A percentile compares a stretch with the other conserved stretches of the same genome.
Evolutionary conservation across 2,888 invertebrate genomes (phyloP).

Genomic region (Hetaerina titia): DNA sequence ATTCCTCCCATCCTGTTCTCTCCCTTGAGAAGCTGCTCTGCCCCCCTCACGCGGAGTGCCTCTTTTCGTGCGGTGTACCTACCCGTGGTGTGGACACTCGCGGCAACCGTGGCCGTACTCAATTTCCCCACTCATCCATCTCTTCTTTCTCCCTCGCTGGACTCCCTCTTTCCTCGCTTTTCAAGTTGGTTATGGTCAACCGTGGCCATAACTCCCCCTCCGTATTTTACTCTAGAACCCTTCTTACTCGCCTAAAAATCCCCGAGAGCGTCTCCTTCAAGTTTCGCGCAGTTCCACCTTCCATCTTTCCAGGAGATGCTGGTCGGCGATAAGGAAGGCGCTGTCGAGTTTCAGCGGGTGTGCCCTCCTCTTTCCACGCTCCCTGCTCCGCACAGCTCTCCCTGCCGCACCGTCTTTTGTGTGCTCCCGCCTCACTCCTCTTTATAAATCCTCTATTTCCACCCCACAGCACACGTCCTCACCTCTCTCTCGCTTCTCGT

Average conservation of each 20-base stretch:
- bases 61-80: slow-evolving; percentile 1
- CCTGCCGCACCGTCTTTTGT: background rate
- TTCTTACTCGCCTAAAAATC: background rate
- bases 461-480: background rate
- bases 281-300: no score
- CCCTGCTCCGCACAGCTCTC: background rate
- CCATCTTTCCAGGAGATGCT: background rate
- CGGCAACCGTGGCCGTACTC: background rate
- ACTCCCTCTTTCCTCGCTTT: background rate
- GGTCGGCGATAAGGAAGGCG: background rate
- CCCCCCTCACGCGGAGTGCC: background rate
- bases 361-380: background rate
- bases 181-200: background rate
- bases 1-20: background rate
- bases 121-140: background rate
- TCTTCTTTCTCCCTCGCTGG: background rate
- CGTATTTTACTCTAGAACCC: background rate
- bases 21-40: background rate
- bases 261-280: background rate
- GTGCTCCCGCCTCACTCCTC: background rate
- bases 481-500: background rate
- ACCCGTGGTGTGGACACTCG: background rate
- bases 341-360: background rate
- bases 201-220: background rate
- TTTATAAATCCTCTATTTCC: background rate